Evolutionary conservation across 2,113 vertebrate genomes (phyloP).

Genomic region (Lethenteron camtschaticum): DNA sequence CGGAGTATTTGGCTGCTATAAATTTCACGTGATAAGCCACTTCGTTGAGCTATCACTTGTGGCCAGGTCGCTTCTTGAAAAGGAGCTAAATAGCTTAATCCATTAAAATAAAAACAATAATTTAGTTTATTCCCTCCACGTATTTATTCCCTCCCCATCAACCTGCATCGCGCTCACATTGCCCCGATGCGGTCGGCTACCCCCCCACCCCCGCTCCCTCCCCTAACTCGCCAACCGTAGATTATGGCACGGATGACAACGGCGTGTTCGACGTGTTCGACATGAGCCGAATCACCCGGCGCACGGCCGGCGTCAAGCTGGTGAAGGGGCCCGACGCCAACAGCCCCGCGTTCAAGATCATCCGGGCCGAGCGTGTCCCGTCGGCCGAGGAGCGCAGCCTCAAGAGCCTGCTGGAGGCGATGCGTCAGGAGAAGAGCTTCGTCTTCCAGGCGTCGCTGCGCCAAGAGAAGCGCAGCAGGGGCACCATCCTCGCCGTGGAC

Average conservation of each 20-base stretch:
- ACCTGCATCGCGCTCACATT: no score
- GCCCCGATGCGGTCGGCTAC: no score
- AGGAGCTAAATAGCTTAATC: no score
- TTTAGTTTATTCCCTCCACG: no score
- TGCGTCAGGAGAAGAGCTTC: conserved; percentile 67
- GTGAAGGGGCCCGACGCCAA: conserved; percentile 60
- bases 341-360: conserved; percentile 72
- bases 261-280: conserved; percentile 79
- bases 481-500: conserved; percentile 55
- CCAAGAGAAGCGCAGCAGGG: conserved; percentile 53
- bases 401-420: conserved; percentile 68
- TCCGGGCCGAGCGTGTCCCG: conserved; percentile 63
- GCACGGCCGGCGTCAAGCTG: conserved; percentile 39
- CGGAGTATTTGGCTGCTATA: no score
- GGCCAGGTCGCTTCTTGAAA: no score
- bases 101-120: no score
- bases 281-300: conserved; percentile 31
- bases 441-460: conserved; percentile 64
- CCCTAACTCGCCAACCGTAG: conserved; percentile 17
- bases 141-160: no score
- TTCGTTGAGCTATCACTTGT: no score
- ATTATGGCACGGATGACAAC: conserved; percentile 49
- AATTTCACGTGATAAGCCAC: no score
- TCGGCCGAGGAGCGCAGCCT: conserved; percentile 49
- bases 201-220: background rate